Conservation (phyloP, 1,140 invertebrate species). For the Elysia chlorotica region DNA sequence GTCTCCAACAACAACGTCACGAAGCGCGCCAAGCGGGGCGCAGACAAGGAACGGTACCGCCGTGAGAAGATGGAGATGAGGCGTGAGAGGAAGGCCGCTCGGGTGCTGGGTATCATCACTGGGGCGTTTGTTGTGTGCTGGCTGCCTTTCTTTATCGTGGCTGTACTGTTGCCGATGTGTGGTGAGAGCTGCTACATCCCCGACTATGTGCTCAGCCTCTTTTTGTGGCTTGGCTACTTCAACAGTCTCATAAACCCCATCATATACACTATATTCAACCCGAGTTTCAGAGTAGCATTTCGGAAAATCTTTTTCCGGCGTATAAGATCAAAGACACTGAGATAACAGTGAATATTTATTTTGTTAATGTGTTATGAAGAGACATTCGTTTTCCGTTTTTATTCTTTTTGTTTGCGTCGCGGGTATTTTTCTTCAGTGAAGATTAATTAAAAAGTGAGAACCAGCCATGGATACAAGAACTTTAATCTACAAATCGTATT, state of each 20-base stretch:
- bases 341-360: too few species aligned
- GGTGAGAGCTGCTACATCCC: slow-evolving; percentile 48
- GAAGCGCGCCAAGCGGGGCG: slow-evolving; percentile 34
- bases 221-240: slow-evolving; percentile 61
- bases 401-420: too few species aligned
- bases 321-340: slow-evolving; percentile 24
- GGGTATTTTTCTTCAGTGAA: too few species aligned
- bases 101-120: slow-evolving; percentile 64
- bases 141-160: slow-evolving; percentile 62
- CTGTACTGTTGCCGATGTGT: slow-evolving; percentile 54
- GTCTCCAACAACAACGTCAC: slow-evolving; percentile 39
- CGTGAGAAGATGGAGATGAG: slow-evolving; percentile 62
- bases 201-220: slow-evolving; percentile 50
- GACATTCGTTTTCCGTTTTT: too few species aligned
- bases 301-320: slow-evolving; percentile 42
- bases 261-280: slow-evolving; percentile 63
- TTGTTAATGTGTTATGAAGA: too few species aligned
- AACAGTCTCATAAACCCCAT: slow-evolving; percentile 61
- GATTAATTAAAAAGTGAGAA: too few species aligned
- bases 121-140: slow-evolving; percentile 61
- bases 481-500: too few species aligned
- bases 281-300: slow-evolving; percentile 58
- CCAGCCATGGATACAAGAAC: too few species aligned
- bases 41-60: slow-evolving; percentile 43
- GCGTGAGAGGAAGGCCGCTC: slow-evolving; percentile 63